A percentile compares a stretch with the other conserved stretches of the same genome.
phyloP scores from a whole-genome alignment of 2,888 invertebrate species.

The Lucinisca nassula region DNA sequence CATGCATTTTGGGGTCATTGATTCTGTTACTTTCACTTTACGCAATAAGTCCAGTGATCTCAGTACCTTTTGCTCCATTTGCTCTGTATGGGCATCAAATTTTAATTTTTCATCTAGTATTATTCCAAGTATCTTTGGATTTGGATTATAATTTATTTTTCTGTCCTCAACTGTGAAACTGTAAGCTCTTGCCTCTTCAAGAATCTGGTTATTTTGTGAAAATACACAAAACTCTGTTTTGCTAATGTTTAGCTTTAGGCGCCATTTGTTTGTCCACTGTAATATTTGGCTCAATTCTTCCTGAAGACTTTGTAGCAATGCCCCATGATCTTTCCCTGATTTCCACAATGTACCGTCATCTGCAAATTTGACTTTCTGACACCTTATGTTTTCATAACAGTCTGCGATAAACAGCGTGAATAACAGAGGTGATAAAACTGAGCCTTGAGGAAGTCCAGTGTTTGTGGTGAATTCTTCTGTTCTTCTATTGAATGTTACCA shows the following conservation, averaged over 20 bases:
- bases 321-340: background rate
- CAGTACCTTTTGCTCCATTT: background rate
- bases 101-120: constrained; percentile 11
- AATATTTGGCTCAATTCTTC: background rate
- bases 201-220: background rate
- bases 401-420: background rate
- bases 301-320: background rate
- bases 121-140: constrained; percentile 8
- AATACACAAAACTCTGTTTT: constrained; percentile 18
- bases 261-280: constrained; percentile 7
- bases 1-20: background rate
- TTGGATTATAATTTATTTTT: background rate
- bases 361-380: constrained; percentile 22
- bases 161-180: background rate
- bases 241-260: background rate
- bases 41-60: background rate
- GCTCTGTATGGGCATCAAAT: constrained; percentile 4
- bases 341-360: constrained; percentile 21
- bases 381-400: background rate
- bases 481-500: no score
- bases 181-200: background rate
- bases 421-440: background rate
- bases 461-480: no score
- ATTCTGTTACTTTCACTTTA: constrained; percentile 9
- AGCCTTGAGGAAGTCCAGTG: constrained; percentile 29